Conservation (phyloP, 1,140 invertebrate genomes). For the Drosophila nannoptera region DNA sequence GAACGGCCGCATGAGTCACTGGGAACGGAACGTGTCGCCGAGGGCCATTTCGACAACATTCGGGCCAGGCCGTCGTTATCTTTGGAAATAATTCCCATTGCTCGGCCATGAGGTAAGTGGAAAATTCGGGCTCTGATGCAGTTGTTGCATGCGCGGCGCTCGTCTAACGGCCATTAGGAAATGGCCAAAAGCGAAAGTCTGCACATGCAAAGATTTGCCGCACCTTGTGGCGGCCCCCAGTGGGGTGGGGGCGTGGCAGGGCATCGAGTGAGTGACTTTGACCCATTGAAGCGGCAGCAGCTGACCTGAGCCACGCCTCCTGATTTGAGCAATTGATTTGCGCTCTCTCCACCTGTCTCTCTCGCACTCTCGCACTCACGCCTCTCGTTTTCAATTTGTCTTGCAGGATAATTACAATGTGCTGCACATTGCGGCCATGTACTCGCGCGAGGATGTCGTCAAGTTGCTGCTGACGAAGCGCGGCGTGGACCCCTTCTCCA, state of each 20-base stretch:
- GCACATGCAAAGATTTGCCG: constrained; percentile 66
- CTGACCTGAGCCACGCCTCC: constrained; percentile 44
- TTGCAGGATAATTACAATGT: constrained; percentile 95
- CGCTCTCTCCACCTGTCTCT: constrained; percentile 13
- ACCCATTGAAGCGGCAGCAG: constrained; percentile 58
- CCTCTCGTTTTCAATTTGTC: constrained; percentile 33
- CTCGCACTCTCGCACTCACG: constrained; percentile 1
- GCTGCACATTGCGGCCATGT: constrained; percentile 94
- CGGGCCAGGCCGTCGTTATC: constrained; percentile 20
- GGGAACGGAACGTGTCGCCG: constrained; percentile 8
- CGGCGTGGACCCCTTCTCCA: constrained; percentile 93
- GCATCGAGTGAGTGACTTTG: constrained; percentile 52
- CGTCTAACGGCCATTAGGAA: constrained; percentile 63
- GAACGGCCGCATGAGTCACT: constrained; percentile 11
- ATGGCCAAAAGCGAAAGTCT: constrained; percentile 65
- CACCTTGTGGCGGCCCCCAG: constrained; percentile 37
- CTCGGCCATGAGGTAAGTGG: constrained; percentile 21
- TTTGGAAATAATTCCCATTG: constrained; percentile 26
- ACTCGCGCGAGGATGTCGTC: constrained; percentile 96
- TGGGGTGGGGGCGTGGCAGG: background rate
- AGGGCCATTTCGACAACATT: constrained; percentile 13
- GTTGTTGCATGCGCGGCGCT: constrained; percentile 64
- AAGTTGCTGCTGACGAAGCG: constrained; percentile 92
- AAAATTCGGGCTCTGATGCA: constrained; percentile 52
- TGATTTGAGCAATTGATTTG: constrained; percentile 69